Percentiles rank a stretch among this genome's conserved stretches.
Conservation (phyloP, 1,140 invertebrate species). For the Onthophagus taurus region DNA sequence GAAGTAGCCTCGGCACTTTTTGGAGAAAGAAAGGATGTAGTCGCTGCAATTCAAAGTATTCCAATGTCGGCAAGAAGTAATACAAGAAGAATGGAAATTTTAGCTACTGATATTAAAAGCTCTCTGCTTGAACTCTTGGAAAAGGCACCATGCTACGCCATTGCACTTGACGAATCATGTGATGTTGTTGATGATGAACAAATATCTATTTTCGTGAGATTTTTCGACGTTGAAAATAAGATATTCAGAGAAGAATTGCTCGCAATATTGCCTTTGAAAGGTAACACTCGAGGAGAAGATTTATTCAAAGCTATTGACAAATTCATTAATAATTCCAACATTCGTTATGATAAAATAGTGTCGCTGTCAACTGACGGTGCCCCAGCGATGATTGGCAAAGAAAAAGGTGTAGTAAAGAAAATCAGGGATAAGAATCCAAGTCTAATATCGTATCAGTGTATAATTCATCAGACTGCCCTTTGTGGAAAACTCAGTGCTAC, state of each 20-base stretch:
- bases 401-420: too few species aligned
- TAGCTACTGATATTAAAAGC: constrained; percentile 13
- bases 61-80: constrained; percentile 15
- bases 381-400: constrained; percentile 7
- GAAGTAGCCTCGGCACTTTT: constrained; percentile 12
- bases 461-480: too few species aligned
- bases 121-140: constrained; percentile 3
- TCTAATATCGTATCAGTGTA: too few species aligned
- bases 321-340: neutral
- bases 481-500: too few species aligned
- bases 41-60: too few species aligned
- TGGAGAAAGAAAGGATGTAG: constrained; percentile 1
- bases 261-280: constrained; percentile 16
- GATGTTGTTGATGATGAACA: constrained; percentile 10
- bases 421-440: too few species aligned
- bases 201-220: constrained; percentile 6
- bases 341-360: constrained; percentile 8
- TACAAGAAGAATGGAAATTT: constrained; percentile 17
- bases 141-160: constrained; percentile 7
- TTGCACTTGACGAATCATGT: too few species aligned
- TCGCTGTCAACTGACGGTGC: constrained; percentile 3
- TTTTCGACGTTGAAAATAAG: constrained; percentile 13
- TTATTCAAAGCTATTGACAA: constrained; percentile 4
- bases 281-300: constrained; percentile 7
- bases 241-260: constrained; percentile 14